Conservation (phyloP, 2,113 vertebrate genomes). For the Oryzias celebensis region DNA sequence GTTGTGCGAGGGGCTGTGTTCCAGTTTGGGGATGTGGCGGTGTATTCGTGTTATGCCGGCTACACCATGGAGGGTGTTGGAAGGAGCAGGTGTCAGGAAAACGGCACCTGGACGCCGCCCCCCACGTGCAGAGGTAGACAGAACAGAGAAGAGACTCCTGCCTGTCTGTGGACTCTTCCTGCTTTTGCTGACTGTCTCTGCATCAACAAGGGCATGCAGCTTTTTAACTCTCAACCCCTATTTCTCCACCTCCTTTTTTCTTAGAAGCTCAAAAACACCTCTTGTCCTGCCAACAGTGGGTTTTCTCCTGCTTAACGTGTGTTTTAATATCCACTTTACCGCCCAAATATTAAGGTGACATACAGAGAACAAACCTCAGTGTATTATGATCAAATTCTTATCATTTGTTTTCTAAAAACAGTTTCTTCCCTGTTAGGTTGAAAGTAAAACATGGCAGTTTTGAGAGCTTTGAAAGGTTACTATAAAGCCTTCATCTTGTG, state of each 20-base stretch:
- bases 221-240: neutral
- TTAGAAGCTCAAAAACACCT: no score
- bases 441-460: no score
- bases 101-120: conserved; percentile 90
- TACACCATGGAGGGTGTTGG: conserved; percentile 90
- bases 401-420: no score
- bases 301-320: no score
- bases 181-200: conserved; percentile 22
- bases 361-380: no score
- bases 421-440: no score
- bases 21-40: conserved; percentile 91
- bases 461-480: no score
- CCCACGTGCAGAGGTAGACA: conserved; percentile 91
- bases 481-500: no score
- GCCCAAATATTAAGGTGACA: no score
- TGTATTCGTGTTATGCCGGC: conserved; percentile 93
- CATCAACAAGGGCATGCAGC: conserved; percentile 6
- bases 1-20: conserved; percentile 87
- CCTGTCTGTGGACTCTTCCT: conserved; percentile 21
- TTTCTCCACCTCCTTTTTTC: neutral
- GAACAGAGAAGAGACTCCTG: conserved; percentile 18
- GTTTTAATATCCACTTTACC: no score
- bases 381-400: no score
- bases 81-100: conserved; percentile 90
- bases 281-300: no score